Evolutionary conservation across 2,888 invertebrate genomes (phyloP).

Genomic region (Drosophila mimetica): DNA sequence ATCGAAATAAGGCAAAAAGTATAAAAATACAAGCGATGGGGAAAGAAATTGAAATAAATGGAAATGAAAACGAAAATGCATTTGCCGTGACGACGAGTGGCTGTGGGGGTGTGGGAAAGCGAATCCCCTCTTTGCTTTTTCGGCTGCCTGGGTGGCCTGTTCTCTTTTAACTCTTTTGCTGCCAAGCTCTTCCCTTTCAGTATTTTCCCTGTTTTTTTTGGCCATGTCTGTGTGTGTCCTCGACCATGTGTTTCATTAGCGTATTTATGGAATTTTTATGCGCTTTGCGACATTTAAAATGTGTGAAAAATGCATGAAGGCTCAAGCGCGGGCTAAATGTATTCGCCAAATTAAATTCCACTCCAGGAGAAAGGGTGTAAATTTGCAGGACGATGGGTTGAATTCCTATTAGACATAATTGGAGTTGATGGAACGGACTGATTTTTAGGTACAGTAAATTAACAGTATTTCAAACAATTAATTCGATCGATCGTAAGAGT

Average conservation of each 20-base stretch:
- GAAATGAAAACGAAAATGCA: constrained; percentile 61
- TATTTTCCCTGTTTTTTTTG: background rate
- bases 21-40: constrained; percentile 15
- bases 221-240: constrained; percentile 14
- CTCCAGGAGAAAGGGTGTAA: constrained; percentile 17
- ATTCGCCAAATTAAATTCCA: constrained; percentile 53
- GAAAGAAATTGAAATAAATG: constrained; percentile 42
- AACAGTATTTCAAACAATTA: background rate
- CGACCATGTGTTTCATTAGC: constrained; percentile 69
- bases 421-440: constrained; percentile 8
- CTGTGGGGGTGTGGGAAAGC: constrained; percentile 10
- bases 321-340: constrained; percentile 40
- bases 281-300: constrained; percentile 55
- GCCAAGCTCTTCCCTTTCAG: constrained; percentile 6
- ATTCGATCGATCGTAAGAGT: too few relatives aligned
- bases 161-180: constrained; percentile 6
- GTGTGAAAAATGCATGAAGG: constrained; percentile 59
- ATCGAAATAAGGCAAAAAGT: constrained; percentile 26
- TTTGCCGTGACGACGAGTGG: constrained; percentile 32
- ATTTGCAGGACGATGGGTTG: constrained; percentile 18
- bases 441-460: constrained; percentile 1
- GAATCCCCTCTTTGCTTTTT: constrained; percentile 10
- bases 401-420: constrained; percentile 32
- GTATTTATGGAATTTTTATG: constrained; percentile 73
- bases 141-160: constrained; percentile 34